phyloP scores from a whole-genome alignment of 2,113 vertebrate species.

The Anoura caudifer region DNA sequence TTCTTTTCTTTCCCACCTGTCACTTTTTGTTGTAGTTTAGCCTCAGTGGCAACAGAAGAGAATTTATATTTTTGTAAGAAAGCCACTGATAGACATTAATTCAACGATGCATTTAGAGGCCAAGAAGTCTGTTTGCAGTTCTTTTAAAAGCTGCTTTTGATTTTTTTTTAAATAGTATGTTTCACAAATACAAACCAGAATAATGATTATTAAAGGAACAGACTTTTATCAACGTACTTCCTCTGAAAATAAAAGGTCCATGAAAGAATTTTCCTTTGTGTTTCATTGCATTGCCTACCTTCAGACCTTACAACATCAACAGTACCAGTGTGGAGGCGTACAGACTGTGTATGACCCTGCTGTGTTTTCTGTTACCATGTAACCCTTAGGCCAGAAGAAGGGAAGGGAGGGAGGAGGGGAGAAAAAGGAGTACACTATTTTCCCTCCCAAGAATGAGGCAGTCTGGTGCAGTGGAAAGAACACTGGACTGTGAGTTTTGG shows the following conservation, averaged over 20 bases:
- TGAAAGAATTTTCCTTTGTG: slow-evolving; percentile 37
- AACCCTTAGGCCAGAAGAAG: background rate
- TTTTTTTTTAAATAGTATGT: background rate
- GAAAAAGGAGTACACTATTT: background rate
- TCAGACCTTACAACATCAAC: background rate
- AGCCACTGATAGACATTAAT: slow-evolving; percentile 28
- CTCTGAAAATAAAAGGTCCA: background rate
- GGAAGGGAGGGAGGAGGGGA: background rate
- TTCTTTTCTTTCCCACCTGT: background rate
- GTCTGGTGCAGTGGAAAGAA: background rate
- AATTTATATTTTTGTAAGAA: slow-evolving; percentile 56
- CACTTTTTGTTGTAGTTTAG: background rate
- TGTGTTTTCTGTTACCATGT: background rate
- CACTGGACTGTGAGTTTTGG: background rate
- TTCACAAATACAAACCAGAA: slow-evolving; percentile 22
- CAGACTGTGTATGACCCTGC: background rate
- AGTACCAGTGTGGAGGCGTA: background rate
- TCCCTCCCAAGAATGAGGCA: background rate
- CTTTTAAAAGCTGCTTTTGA: slow-evolving; percentile 43
- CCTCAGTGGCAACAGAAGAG: background rate
- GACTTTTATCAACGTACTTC: slow-evolving; percentile 20
- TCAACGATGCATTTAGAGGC: slow-evolving; percentile 27
- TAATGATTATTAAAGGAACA: background rate
- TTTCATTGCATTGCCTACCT: background rate
- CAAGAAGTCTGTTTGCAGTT: slow-evolving; percentile 30